A percentile compares a stretch with the other conserved stretches of the same genome.
phyloP scores from a whole-genome alignment of 2,888 invertebrate species.

The Eupsilia transversa region DNA sequence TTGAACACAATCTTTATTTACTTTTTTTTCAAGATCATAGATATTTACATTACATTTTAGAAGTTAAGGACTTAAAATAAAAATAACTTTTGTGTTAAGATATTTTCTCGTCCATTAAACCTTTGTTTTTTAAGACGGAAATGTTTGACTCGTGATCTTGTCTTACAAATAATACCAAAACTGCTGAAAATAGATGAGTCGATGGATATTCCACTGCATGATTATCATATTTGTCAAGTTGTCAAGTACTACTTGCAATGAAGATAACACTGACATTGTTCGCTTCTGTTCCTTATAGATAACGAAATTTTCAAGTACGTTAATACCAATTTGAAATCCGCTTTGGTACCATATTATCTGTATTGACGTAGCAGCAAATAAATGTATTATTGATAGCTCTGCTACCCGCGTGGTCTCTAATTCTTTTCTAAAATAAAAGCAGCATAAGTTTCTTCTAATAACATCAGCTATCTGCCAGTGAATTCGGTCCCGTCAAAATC shows the following conservation, averaged over 20 bases:
- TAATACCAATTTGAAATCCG: constrained; percentile 1
- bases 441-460: too few relatives aligned
- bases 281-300: constrained; percentile 39
- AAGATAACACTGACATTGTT: constrained; percentile 18
- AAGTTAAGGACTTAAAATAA: too few relatives aligned
- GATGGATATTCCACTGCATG: not conserved
- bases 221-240: constrained; percentile 32
- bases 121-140: not conserved
- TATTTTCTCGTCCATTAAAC: too few relatives aligned
- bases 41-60: too few relatives aligned
- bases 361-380: not conserved
- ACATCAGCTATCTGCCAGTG: too few relatives aligned
- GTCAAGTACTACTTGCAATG: not conserved
- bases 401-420: too few relatives aligned
- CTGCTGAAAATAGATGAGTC: not conserved
- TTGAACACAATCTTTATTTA: too few relatives aligned
- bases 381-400: too few relatives aligned
- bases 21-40: too few relatives aligned
- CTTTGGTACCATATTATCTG: too few relatives aligned
- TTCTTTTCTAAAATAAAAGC: too few relatives aligned
- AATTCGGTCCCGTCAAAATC: too few relatives aligned
- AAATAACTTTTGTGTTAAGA: not conserved
- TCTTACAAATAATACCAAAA: not conserved
- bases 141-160: not conserved
- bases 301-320: constrained; percentile 31